Evolutionary conservation across 2,888 invertebrate genomes (phyloP).

Genomic region (Anaspis maculata): DNA sequence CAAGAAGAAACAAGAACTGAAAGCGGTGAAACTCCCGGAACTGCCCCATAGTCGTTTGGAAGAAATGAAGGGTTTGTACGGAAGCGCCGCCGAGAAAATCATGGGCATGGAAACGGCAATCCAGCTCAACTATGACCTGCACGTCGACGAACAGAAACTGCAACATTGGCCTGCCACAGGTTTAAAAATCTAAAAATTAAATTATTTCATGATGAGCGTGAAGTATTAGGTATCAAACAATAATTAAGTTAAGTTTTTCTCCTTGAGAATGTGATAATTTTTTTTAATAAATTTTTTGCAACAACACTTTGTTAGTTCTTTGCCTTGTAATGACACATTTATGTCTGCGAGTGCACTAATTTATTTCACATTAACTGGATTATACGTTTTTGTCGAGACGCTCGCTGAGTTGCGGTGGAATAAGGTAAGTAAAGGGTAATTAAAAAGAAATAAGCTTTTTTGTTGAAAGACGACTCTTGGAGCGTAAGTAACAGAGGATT

Average conservation of each 20-base stretch:
- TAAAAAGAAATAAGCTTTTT: constrained; percentile 5
- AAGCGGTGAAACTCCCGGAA: constrained; percentile 38
- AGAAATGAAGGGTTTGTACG: constrained; percentile 10
- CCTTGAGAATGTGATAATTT: no score
- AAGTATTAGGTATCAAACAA: not conserved
- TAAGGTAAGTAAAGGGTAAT: not conserved
- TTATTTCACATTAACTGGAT: constrained; percentile 22
- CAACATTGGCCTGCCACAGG: constrained; percentile 57
- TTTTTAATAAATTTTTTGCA: no score
- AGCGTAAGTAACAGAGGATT: no score
- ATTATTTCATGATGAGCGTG: constrained; percentile 6
- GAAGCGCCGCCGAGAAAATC: constrained; percentile 50
- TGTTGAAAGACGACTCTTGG: no score
- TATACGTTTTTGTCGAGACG: not conserved
- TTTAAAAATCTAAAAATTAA: constrained; percentile 25
- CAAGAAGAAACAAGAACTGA: constrained; percentile 17
- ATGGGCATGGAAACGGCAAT: constrained; percentile 66
- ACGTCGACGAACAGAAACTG: constrained; percentile 51
- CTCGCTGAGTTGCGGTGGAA: no score
- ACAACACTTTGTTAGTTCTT: no score
- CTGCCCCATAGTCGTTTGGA: constrained; percentile 33
- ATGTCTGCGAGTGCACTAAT: constrained; percentile 23
- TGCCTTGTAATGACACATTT: constrained; percentile 25
- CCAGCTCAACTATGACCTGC: constrained; percentile 55
- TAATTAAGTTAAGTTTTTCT: no score